These are phyloP conservation scores for Drosophila parabipectinata DNA, from an alignment of 1,140 invertebrate species.

Conservation along the genomic window DNA sequence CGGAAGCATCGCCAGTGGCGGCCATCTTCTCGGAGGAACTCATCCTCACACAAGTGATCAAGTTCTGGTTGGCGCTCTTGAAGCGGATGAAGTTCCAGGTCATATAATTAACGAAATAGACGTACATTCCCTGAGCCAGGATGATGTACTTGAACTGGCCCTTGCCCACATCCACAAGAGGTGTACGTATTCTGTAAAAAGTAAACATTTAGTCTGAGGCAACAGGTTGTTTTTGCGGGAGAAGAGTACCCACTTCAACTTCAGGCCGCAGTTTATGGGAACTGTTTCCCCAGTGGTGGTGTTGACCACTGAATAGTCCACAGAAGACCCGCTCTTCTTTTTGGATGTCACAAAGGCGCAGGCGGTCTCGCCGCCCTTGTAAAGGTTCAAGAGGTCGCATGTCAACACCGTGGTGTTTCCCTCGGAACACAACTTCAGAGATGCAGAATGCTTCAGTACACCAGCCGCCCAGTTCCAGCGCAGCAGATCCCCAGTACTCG, in stretches of 20 bases:
- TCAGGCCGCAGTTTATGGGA: constrained; percentile 35
- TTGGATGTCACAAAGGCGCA: constrained; percentile 61
- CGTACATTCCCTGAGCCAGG: constrained; percentile 66
- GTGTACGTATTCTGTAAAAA: constrained; percentile 28
- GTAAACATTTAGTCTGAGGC: neutral
- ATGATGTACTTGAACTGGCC: constrained; percentile 73
- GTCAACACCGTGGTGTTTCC: constrained; percentile 33
- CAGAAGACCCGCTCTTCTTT: constrained; percentile 13
- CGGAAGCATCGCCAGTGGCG: constrained; percentile 89
- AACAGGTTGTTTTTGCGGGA: neutral
- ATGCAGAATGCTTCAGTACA: constrained; percentile 80
- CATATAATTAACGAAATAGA: constrained; percentile 81
- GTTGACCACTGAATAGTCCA: constrained; percentile 59
- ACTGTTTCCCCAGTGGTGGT: constrained; percentile 42
- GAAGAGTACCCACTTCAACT: constrained; percentile 50
- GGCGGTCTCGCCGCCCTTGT: constrained; percentile 58
- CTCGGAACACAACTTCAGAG: constrained; percentile 12
- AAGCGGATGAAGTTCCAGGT: constrained; percentile 56
- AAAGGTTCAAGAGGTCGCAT: constrained; percentile 68
- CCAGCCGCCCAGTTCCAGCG: constrained; percentile 86
- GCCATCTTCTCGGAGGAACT: constrained; percentile 89
- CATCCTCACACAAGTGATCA: constrained; percentile 88
- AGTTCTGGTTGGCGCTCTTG: constrained; percentile 79
- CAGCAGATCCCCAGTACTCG: constrained; percentile 85
- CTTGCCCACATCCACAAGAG: constrained; percentile 63